Evolutionary conservation across 2,113 vertebrate genomes (phyloP).

Genomic region (Cyanoderma ruficeps): DNA sequence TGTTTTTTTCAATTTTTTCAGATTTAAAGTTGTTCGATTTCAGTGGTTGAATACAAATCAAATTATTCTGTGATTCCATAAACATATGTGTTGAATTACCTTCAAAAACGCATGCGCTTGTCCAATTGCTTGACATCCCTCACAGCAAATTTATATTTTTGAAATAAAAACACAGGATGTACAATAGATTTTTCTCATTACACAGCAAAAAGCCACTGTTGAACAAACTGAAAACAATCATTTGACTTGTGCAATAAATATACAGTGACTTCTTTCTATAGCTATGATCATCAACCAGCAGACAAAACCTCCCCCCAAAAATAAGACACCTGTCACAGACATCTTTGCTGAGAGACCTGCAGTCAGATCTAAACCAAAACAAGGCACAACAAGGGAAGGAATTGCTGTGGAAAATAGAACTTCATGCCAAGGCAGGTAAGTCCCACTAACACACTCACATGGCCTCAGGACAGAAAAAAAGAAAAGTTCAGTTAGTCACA

Average conservation of each 20-base stretch:
- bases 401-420: not conserved
- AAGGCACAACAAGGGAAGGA: not conserved
- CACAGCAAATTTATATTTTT: not conserved
- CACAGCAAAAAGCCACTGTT: not conserved
- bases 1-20: not conserved
- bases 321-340: not conserved
- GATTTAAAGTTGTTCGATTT: not conserved
- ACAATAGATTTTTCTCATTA: not conserved
- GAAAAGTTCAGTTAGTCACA: not conserved
- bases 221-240: not conserved
- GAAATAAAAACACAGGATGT: not conserved
- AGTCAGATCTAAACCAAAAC: not conserved
- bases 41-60: not conserved
- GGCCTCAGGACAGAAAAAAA: not conserved
- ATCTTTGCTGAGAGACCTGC: not conserved
- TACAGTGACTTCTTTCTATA: not conserved
- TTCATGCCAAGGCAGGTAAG: not conserved
- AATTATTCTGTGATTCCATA: not conserved
- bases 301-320: not conserved
- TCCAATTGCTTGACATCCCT: not conserved
- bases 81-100: not conserved
- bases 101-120: not conserved
- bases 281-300: not conserved
- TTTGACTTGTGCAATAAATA: not conserved
- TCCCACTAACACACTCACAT: not conserved